phyloP scores from a whole-genome alignment of 2,113 vertebrate species.

The Mellivora capensis region DNA sequence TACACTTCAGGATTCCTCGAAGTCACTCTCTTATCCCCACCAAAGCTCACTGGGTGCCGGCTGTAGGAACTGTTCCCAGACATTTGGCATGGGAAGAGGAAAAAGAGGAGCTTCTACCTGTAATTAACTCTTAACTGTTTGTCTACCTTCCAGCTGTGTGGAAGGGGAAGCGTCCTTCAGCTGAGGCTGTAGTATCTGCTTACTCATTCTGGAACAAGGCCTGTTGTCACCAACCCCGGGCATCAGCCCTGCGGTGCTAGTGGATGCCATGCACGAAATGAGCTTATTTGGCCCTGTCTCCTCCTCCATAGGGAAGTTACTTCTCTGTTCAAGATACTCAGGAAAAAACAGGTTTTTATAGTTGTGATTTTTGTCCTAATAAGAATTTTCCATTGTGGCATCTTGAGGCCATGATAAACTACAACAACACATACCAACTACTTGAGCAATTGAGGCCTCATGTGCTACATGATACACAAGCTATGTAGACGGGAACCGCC shows the following conservation, averaged over 20 bases:
- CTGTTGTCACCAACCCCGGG: background rate
- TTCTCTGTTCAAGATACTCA: background rate
- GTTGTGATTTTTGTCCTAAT: background rate
- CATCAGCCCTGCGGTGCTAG: background rate
- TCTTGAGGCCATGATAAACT: background rate
- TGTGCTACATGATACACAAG: background rate
- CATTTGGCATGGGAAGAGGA: background rate
- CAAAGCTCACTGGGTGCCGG: background rate
- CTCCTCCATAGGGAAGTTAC: background rate
- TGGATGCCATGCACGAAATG: background rate
- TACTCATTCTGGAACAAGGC: background rate
- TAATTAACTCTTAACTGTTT: background rate
- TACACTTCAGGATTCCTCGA: background rate
- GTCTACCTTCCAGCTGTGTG: background rate
- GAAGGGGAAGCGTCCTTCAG: background rate
- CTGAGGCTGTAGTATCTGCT: background rate
- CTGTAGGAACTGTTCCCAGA: background rate
- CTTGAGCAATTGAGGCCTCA: background rate
- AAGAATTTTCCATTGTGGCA: background rate
- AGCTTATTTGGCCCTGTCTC: background rate
- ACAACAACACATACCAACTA: background rate
- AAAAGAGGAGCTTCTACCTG: background rate
- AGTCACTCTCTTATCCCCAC: background rate
- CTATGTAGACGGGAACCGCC: background rate
- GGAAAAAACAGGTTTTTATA: background rate